Percentiles rank a stretch among this genome's conserved stretches.
These are phyloP conservation scores for Sarcophilus harrisii DNA, from an alignment of 2,797 vertebrate species.

Conservation along the genomic window DNA sequence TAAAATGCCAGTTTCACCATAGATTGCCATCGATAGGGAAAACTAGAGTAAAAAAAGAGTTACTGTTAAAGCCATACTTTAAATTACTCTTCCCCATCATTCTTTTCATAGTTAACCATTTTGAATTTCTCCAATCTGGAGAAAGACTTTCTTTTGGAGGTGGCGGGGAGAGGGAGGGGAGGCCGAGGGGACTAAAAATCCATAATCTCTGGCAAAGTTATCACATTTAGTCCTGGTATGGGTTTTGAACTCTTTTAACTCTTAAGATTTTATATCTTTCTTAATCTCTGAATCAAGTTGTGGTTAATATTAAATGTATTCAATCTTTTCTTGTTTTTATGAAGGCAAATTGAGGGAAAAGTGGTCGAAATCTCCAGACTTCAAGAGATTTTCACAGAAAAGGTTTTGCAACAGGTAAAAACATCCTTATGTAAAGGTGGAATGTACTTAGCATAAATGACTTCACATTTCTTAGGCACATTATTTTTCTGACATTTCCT, in stretches of 20 bases:
- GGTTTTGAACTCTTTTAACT: neutral
- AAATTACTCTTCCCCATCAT: too few relatives aligned
- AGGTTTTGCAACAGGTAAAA: slow-evolving; percentile 95
- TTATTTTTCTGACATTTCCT: neutral
- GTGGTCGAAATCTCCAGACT: slow-evolving; percentile 98
- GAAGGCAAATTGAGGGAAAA: slow-evolving; percentile 98
- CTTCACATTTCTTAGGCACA: neutral
- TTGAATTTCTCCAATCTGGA: neutral
- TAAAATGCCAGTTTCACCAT: neutral
- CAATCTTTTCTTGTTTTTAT: slow-evolving; percentile 51
- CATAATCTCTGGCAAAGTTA: neutral
- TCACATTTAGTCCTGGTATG: neutral
- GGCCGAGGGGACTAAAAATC: neutral
- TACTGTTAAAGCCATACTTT: too few relatives aligned
- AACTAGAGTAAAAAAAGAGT: neutral
- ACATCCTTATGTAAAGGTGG: neutral
- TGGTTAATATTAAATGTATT: neutral
- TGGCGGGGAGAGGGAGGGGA: too few relatives aligned
- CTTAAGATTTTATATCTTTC: neutral
- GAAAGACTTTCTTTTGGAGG: neutral
- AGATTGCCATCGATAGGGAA: neutral
- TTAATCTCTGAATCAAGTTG: neutral
- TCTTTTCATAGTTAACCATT: too few relatives aligned
- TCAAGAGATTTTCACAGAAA: slow-evolving; percentile 98
- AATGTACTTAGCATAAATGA: neutral